A percentile compares a stretch with the other conserved stretches of the same genome.
Conservation (phyloP, 1,140 invertebrate species). For the Anthonomus grandis region DNA sequence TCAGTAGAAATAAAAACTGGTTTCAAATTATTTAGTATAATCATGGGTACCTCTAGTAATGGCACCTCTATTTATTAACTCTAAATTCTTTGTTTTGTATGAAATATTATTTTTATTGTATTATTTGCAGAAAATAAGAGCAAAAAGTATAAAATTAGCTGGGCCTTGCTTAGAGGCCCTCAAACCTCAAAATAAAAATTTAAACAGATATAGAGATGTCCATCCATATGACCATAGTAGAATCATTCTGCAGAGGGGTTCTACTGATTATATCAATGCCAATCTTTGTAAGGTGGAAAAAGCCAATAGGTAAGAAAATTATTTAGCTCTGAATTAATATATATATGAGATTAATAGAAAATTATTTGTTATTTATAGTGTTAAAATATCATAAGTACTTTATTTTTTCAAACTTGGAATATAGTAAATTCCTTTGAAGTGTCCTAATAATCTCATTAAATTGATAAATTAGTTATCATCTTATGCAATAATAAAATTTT, state of each 20-base stretch:
- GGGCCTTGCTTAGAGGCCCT: constrained; percentile 73
- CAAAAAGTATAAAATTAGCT: constrained; percentile 59
- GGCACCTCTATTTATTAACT: neutral
- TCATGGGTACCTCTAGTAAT: no score
- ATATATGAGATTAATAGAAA: no score
- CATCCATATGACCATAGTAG: constrained; percentile 92
- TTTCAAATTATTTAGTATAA: neutral
- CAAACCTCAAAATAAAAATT: constrained; percentile 71
- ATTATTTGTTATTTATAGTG: no score
- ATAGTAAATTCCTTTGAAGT: no score
- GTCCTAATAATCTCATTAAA: no score
- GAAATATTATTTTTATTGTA: no score
- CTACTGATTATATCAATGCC: constrained; percentile 91
- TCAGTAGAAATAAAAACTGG: no score
- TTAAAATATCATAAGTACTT: no score
- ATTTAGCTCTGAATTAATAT: no score
- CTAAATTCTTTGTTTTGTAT: neutral
- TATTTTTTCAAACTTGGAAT: no score
- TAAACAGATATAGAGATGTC: constrained; percentile 94
- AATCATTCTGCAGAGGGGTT: constrained; percentile 70
- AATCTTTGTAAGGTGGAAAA: constrained; percentile 80
- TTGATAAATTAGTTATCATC: no score
- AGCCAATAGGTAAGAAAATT: constrained; percentile 69
- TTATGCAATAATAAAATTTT: no score
- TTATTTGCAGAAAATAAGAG: constrained; percentile 56